Conservation (phyloP, 1,140 invertebrate species). For the Drosophila varians region DNA sequence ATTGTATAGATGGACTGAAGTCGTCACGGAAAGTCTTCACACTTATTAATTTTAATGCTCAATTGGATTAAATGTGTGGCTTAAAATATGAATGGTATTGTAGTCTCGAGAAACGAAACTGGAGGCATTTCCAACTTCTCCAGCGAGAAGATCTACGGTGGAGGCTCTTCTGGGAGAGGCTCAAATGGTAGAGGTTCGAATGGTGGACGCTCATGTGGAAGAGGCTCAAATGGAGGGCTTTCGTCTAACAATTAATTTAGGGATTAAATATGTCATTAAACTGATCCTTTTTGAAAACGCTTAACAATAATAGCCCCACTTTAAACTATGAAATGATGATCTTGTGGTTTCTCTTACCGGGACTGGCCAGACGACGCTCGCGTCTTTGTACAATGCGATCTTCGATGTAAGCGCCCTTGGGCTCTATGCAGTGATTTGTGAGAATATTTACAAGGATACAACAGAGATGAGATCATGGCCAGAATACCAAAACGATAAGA, state of each 20-base stretch:
- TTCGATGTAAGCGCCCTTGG: slow-evolving; percentile 78
- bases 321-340: background rate
- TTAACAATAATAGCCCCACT: background rate
- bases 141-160: too few relatives aligned
- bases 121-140: background rate
- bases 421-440: slow-evolving; percentile 63
- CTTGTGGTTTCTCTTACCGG: slow-evolving; percentile 62
- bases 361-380: slow-evolving; percentile 78
- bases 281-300: slow-evolving; percentile 14
- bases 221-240: background rate
- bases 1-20: background rate
- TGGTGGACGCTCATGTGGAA: background rate
- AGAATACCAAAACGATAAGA: slow-evolving; percentile 28
- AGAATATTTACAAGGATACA: slow-evolving; percentile 49
- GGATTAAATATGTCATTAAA: too few relatives aligned
- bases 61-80: too few relatives aligned
- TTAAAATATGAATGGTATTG: too few relatives aligned
- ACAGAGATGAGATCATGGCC: slow-evolving; percentile 31
- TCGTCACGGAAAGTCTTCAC: background rate
- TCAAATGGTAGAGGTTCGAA: too few relatives aligned
- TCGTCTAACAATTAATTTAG: too few relatives aligned
- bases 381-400: slow-evolving; percentile 82
- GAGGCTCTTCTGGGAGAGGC: too few relatives aligned
- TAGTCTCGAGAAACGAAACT: background rate
- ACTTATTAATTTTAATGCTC: background rate